phyloP scores from a whole-genome alignment of 1,140 invertebrate genomes.

The Drosophila triauraria region DNA sequence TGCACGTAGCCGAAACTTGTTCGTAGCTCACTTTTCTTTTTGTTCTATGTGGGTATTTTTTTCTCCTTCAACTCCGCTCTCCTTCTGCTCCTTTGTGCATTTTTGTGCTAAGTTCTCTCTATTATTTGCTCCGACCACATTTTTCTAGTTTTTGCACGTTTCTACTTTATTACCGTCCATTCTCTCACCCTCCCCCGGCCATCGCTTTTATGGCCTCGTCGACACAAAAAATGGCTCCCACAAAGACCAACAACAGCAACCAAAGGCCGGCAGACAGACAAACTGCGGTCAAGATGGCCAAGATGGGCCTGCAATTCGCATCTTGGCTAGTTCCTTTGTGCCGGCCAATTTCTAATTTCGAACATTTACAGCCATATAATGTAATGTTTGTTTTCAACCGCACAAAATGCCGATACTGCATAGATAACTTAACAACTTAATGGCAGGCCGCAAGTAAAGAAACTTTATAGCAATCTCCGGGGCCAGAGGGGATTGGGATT shows the following conservation, averaged over 20 bases:
- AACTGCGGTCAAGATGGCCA: conserved; percentile 63
- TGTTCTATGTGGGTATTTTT: conserved; percentile 10
- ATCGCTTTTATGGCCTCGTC: conserved; percentile 67
- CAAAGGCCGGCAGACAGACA: conserved; percentile 49
- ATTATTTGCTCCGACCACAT: conserved; percentile 78
- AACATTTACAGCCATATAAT: conserved; percentile 75
- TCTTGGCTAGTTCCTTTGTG: conserved; percentile 24
- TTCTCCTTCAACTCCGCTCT: conserved; percentile 8
- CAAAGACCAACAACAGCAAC: conserved; percentile 23
- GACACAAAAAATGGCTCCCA: conserved; percentile 50
- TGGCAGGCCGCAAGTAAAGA: conserved; percentile 69
- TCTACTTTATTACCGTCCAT: conserved; percentile 79
- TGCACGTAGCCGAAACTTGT: conserved; percentile 76
- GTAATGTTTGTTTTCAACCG: conserved; percentile 72
- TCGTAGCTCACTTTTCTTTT: conserved; percentile 59
- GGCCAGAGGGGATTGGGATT: conserved; percentile 15
- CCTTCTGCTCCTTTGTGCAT: conserved; percentile 61
- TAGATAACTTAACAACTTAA: conserved; percentile 82
- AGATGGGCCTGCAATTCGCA: conserved; percentile 5
- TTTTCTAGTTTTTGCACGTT: conserved; percentile 83
- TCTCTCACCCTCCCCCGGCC: conserved; percentile 24
- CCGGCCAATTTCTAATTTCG: conserved; percentile 74
- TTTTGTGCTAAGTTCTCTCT: conserved; percentile 68
- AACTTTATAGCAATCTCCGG: conserved; percentile 50
- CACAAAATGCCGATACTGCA: conserved; percentile 70